Percentiles rank a stretch among this genome's conserved stretches.
Conservation (phyloP, 1,140 invertebrate species). For the Eufriesea mexicana region DNA sequence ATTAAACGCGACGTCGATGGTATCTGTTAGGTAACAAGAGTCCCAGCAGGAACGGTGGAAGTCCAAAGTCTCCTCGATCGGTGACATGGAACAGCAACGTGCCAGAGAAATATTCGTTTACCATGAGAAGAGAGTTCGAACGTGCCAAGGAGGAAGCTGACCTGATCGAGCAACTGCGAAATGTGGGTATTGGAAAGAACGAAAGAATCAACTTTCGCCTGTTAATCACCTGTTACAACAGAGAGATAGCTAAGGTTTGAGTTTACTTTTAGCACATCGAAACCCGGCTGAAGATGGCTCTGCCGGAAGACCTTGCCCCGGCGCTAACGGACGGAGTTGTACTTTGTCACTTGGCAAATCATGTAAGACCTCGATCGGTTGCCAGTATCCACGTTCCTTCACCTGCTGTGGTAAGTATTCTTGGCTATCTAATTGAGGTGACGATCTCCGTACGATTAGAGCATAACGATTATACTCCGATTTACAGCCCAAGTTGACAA, state of each 20-base stretch:
- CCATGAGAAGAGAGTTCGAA: conserved; percentile 95
- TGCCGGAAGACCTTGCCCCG: conserved; percentile 93
- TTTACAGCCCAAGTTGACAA: conserved; percentile 94
- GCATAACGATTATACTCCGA: conserved; percentile 27
- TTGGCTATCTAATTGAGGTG: background rate
- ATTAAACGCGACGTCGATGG: background rate
- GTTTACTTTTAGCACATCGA: conserved; percentile 90
- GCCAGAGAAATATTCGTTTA: conserved; percentile 92
- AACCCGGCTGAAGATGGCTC: conserved; percentile 92
- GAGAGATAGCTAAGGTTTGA: background rate
- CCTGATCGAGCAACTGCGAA: conserved; percentile 91
- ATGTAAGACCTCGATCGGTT: conserved; percentile 93
- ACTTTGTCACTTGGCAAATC: conserved; percentile 96
- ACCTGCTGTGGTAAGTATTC: conserved; percentile 91
- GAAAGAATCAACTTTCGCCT: background rate
- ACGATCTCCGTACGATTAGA: background rate
- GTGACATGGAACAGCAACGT: conserved; percentile 88
- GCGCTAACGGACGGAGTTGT: conserved; percentile 95
- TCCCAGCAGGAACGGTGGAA: conserved; percentile 74
- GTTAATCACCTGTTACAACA: background rate
- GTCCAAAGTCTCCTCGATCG: conserved; percentile 81
- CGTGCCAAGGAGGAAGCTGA: conserved; percentile 94
- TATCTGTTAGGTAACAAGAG: conserved; percentile 68
- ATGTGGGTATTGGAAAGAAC: conserved; percentile 83
- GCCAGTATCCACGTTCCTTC: conserved; percentile 97